Evolutionary conservation across 1,140 invertebrate species (phyloP), one percentile per base, ranked within the genome.

Genomic region (Trichoplusia ni): DNA sequence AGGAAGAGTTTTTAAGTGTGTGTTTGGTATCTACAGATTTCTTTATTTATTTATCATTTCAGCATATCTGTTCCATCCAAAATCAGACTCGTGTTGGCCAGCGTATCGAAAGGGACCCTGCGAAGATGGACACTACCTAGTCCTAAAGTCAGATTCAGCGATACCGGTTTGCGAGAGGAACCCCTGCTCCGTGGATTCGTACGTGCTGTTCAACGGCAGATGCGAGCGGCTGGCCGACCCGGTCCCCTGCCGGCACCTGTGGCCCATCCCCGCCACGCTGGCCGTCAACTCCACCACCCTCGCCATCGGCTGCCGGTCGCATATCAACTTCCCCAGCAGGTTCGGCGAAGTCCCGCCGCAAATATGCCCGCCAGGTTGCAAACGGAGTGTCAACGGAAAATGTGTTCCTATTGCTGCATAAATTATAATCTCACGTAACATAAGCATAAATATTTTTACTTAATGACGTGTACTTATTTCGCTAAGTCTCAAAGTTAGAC

Each of bases 101-200:
- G 93, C 92, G 0, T 95, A 92, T 66, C 82, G 83, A 13, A 91
- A 91, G 74, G 94, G 94, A 0, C 94, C 94, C 0, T 95, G 95
- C 73, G 37, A 74, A 2, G 4, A 58, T 0, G 82, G 82, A 0
- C 68, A 94, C 38, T 93, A 93, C 67, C 76, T 95, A 7, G 78
- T 94, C 11, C 82, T 95, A 2, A 82, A 83, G 1, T 63, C 81
- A 16, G 84, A 90, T 42, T 86, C 91, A 14, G 80, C 90, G 0
- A 84, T 92, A 18, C 93, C 94, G 0, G 84, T 89, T 46, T 95
- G 94, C 70, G 81, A 82, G 1, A 62, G 58, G 3, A 95, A 95
- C 88, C 91, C 92, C 0, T 95, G 94, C 68, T 7, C 16, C 3
- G 58, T 67, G 0, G 91, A 92, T 56, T 87, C 87, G 0, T 62